phyloP scores from a whole-genome alignment of 2,797 vertebrate species.

The Muscicapa comitata region DNA sequence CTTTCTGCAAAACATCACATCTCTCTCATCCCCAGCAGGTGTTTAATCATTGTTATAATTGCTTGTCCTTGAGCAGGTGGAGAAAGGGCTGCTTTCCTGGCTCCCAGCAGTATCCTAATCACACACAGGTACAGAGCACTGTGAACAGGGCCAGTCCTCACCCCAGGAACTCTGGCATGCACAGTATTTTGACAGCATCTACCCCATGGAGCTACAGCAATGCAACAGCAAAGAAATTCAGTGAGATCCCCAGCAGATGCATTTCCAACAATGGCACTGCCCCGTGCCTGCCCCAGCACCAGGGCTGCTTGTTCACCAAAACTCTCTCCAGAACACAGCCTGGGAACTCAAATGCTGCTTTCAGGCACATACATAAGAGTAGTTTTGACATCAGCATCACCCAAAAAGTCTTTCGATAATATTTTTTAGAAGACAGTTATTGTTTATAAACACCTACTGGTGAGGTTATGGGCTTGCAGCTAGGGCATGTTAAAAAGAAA shows the following conservation, averaged over 20 bases:
- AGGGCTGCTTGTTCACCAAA: accelerated
- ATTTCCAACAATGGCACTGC: background rate
- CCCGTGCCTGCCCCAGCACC: accelerated
- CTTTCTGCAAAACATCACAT: too few relatives aligned
- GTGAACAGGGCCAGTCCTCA: background rate
- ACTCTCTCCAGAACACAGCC: background rate
- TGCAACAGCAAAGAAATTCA: background rate
- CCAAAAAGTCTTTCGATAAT: background rate
- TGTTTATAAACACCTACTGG: background rate
- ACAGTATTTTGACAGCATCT: background rate
- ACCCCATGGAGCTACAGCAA: background rate
- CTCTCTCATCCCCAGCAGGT: too few relatives aligned
- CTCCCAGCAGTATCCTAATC: too few relatives aligned
- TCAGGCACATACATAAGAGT: background rate
- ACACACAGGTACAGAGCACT: background rate
- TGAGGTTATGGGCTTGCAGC: background rate
- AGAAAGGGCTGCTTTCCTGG: too few relatives aligned
- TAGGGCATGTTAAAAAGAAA: background rate
- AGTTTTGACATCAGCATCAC: background rate
- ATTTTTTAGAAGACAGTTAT: background rate
- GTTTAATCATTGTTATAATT: too few relatives aligned
- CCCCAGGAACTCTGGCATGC: background rate
- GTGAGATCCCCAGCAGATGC: background rate
- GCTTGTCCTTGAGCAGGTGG: too few relatives aligned
- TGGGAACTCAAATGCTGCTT: background rate